Base-by-base conservation (phyloP, 1,140 invertebrate species). In the Apis laboriosa region DNA sequence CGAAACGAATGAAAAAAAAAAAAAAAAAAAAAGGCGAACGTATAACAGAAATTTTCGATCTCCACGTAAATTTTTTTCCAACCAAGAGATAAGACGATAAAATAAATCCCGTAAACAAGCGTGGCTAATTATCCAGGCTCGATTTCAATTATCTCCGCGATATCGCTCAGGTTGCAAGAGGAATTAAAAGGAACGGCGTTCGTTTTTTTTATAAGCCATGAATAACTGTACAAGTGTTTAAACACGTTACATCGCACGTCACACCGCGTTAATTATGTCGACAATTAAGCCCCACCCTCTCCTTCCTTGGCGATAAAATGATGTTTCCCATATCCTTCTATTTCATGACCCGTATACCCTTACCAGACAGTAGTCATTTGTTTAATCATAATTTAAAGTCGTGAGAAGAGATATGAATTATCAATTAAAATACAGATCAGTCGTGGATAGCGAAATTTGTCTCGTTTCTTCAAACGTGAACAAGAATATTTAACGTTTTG, bases 141-240 rank as follows among this genome's bases (percentile, higher is more conserved):
- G 73, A 80, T 77, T 86, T 80, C 76, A 83, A 79, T 86, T 80
- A 85, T 49, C 55, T 55, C 9, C 70, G 12, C n/a, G 56, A 43
- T n/a, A 11, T 85, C 66, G 66, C 19, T 17, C 67, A 63, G 51
- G n/a, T 53, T 70, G 67, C 43, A 24, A 24, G 49, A 13, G 67
- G n/a, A n/a, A 13, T n/a, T 72, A 51, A 75, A 80, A 64, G 19
- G n/a, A 28, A 34, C 24, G 67, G 34, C 28, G 67, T 56, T 28
- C 28, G 1, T 34, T 86, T 80, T 84, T 77, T 43, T 87, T 82
- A 87, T 78, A 80, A 66, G 71, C 83, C 83, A 85, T 88, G 87
- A 88, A 89, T 91, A 90, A 86, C 86, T 83, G 85, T 86, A 43
- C 34, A 84, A 77, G 77, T 77, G 61, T 60, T 70, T 28, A 60